Base-by-base conservation (phyloP, 2,113 vertebrate species). In the Thomomys bottae region DNA sequence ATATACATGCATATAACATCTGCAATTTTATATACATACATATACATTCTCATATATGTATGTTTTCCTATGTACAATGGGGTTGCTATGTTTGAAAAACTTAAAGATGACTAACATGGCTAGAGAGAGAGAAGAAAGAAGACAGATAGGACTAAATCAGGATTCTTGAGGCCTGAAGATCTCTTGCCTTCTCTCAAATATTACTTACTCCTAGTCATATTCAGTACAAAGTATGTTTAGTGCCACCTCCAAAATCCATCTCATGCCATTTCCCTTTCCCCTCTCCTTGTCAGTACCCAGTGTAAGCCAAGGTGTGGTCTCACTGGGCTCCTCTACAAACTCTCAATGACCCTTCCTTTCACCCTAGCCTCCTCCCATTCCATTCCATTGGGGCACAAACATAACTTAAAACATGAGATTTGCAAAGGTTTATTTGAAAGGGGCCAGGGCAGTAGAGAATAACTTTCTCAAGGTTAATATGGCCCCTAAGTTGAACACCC, bases 391-490 rank as follows among this genome's bases (percentile, higher is more conserved):
- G 66, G 64, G 63, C 30, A 77, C 59, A 84, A 88, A 93, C 18
- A 92, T 87, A 92, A 89, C 95, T 96, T 95, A 87, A 94, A 95
- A 96, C 67, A 28, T 63, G 77, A 96, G 96, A 94, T 96, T 96
- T 95, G 94, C 88, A 89, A 95, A 93, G 97, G 95, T 96, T 94
- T 86, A 91, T 92, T 95, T 32, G 88, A 92, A 96, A 97, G 95
- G 90, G 90, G 84, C 72, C 97, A 96, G 40, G 61, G 71, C 84
- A 73, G 94, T 93, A 81, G 95, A 96, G 76, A 71, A 87, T 80
- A 95, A 92, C 80, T 95, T 94, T 79, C 40, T 67, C 71, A 40
- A 57, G 89, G 42, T 63, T 6, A 93, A 87, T 84, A 63, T 23
- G 0, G 63, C 36, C 79, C 85, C 93, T 38, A 80, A 96, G 93